A percentile compares a stretch with the other conserved stretches of the same genome.
phyloP scores from a whole-genome alignment of 2,888 invertebrate genomes.

The Polydrusus pterygomalis region DNA sequence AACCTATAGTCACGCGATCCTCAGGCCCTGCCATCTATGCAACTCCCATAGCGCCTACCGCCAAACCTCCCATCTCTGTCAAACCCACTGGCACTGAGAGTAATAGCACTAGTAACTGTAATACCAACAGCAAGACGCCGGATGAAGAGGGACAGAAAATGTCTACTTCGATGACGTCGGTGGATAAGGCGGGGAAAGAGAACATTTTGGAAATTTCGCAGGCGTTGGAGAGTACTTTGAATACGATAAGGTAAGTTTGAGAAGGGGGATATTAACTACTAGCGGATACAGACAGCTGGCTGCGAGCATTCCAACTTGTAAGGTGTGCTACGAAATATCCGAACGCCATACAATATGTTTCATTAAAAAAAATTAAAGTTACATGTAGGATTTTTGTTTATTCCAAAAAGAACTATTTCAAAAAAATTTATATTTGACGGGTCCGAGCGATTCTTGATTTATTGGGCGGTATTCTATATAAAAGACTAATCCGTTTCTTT shows the following conservation, averaged over 20 bases:
- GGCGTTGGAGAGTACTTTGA: constrained; percentile 79
- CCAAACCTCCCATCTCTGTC: constrained; percentile 73
- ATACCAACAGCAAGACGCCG: constrained; percentile 30
- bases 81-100: constrained; percentile 67
- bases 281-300: too few species aligned
- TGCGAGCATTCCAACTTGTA: too few species aligned
- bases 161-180: constrained; percentile 64
- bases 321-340: too few species aligned
- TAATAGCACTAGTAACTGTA: constrained; percentile 34
- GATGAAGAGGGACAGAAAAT: constrained; percentile 48
- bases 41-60: constrained; percentile 76
- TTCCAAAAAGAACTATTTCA: too few species aligned
- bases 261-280: too few species aligned
- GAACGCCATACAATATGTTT: too few species aligned
- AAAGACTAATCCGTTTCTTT: too few species aligned
- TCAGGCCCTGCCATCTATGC: constrained; percentile 83
- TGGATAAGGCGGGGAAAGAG: constrained; percentile 70
- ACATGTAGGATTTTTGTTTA: too few species aligned
- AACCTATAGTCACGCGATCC: constrained; percentile 74
- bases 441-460: too few species aligned
- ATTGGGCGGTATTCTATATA: too few species aligned
- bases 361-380: too few species aligned
- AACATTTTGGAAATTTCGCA: constrained; percentile 81
- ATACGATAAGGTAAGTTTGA: constrained; percentile 73
- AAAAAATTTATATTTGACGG: too few species aligned